A percentile compares a stretch with the other conserved stretches of the same genome.
Conservation (phyloP, 2,113 vertebrate genomes). For the Pseudopipra pipra region DNA sequence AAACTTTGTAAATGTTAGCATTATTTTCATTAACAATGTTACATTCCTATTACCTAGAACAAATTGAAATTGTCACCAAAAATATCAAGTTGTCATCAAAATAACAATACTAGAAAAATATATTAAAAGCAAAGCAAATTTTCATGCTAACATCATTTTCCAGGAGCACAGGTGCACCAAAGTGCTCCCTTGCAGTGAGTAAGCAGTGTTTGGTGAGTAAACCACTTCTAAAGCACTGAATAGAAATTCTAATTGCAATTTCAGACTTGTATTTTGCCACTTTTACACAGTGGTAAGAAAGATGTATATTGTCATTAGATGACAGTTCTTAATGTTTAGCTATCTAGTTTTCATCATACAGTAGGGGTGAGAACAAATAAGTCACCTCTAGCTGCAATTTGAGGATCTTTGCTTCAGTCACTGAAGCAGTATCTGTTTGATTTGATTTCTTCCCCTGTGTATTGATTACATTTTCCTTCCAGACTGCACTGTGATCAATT, state of each 20-base stretch:
- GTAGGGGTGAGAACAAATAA: neutral
- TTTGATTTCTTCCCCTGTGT: neutral
- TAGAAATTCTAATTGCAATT: neutral
- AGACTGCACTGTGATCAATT: neutral
- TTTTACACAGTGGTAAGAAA: neutral
- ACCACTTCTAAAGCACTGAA: neutral
- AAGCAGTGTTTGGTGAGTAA: conserved; percentile 3
- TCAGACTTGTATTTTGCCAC: neutral
- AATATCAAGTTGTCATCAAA: neutral
- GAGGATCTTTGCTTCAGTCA: neutral
- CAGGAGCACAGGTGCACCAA: neutral
- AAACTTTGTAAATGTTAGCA: neutral
- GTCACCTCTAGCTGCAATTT: neutral
- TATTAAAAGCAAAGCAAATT: neutral
- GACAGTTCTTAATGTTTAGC: neutral
- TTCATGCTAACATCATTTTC: neutral
- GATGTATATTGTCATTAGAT: neutral
- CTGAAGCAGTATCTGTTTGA: neutral
- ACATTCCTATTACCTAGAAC: neutral
- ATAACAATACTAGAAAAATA: neutral
- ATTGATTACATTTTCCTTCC: conserved; percentile 5
- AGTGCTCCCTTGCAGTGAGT: neutral
- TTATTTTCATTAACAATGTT: neutral
- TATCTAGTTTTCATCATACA: neutral
- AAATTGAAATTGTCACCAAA: neutral